Percentiles rank a stretch among this genome's conserved stretches.
Evolutionary conservation across 2,888 invertebrate species (phyloP).

Genomic region (Acronicta leporina): DNA sequence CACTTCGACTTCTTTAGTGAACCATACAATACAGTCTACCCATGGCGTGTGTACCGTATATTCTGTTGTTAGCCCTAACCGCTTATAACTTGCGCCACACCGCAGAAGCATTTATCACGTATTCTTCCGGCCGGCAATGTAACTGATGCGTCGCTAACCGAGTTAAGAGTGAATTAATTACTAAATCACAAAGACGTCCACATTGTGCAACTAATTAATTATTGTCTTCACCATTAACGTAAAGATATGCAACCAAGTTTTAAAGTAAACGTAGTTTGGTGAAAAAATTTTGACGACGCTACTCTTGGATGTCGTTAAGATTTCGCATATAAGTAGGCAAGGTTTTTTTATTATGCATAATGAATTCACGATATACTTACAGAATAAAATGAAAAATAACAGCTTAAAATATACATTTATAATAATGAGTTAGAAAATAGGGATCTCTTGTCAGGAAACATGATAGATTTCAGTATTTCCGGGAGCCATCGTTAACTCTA

Average conservation of each 20-base stretch:
- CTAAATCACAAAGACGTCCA: conserved; percentile 45
- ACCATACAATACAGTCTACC: too few species aligned
- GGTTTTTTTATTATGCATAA: too few species aligned
- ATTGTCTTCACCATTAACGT: conserved; percentile 29
- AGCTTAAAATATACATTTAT: too few species aligned
- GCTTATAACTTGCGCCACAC: conserved; percentile 40
- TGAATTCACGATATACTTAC: too few species aligned
- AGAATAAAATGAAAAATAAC: too few species aligned
- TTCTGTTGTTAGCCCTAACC: neutral
- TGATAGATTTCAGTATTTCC: neutral
- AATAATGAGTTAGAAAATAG: too few species aligned
- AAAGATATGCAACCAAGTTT: conserved; percentile 14
- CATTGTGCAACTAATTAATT: conserved; percentile 41
- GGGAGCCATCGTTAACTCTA: neutral
- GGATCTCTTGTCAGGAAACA: neutral
- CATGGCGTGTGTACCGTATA: too few species aligned
- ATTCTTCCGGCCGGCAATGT: conserved; percentile 61
- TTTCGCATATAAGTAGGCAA: too few species aligned
- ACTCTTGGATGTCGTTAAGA: too few species aligned
- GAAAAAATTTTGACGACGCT: neutral
- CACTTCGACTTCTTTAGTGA: too few species aligned
- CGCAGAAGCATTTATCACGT: conserved; percentile 57
- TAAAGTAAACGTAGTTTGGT: neutral
- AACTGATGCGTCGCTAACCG: conserved; percentile 56
- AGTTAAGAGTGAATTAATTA: conserved; percentile 53